Conservation (phyloP, 2,113 vertebrate species). For the Nipponia nippon region DNA sequence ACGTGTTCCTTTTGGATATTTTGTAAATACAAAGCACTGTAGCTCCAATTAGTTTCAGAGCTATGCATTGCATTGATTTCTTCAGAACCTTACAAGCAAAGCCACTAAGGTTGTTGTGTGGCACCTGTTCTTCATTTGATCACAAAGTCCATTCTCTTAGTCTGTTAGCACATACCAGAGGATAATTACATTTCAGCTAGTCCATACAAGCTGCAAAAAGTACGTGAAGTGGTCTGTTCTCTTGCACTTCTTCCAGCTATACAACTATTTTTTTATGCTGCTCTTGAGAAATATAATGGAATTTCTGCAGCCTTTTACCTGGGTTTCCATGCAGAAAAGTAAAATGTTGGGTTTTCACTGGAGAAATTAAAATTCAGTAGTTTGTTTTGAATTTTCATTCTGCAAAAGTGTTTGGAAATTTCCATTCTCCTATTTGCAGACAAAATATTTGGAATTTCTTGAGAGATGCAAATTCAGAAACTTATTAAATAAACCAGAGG, state of each 20-base stretch:
- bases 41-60: neutral
- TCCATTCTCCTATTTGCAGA: neutral
- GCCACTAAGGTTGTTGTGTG: neutral
- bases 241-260: neutral
- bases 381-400: neutral
- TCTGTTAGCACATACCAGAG: neutral
- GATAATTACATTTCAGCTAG: slow-evolving; percentile 2
- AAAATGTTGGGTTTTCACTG: neutral
- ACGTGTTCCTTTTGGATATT: neutral
- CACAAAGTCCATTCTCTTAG: neutral
- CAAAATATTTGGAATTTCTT: slow-evolving; percentile 13
- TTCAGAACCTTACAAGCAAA: neutral
- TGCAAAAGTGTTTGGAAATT: neutral
- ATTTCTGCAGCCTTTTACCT: neutral
- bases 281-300: neutral
- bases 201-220: neutral
- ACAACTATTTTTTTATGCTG: neutral
- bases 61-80: neutral
- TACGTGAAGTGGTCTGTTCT: neutral
- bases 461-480: slow-evolving; percentile 1
- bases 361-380: neutral
- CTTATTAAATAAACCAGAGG: neutral
- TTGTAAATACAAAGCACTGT: neutral
- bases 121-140: neutral
- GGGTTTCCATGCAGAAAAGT: neutral